Percentiles rank a stretch among this genome's conserved stretches.
phyloP scores from a whole-genome alignment of 2,888 invertebrate genomes.

The Miltochrista miniata region DNA sequence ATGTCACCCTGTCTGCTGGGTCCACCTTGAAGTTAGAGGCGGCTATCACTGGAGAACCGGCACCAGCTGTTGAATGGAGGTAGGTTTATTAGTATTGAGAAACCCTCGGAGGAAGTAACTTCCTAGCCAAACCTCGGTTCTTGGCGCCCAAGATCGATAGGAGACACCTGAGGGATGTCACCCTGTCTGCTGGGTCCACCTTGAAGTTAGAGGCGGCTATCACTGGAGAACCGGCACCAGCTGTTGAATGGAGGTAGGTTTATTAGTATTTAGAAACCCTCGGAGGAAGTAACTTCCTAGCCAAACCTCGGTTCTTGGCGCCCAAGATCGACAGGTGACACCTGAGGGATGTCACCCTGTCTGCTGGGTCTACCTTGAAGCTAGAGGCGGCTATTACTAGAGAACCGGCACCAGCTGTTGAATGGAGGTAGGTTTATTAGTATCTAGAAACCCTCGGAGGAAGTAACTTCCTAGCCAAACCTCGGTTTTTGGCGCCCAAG shows the following conservation, averaged over 20 bases:
- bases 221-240: conserved; percentile 97
- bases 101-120: conserved; percentile 95
- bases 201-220: conserved; percentile 97
- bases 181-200: conserved; percentile 95
- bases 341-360: conserved; percentile 94
- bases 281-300: conserved; percentile 93
- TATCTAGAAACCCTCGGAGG: too few species aligned
- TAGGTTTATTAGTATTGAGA: conserved; percentile 53
- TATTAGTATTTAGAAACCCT: conserved; percentile 86
- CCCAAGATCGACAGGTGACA: conserved; percentile 98
- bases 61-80: conserved; percentile 96
- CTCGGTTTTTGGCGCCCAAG: conserved; percentile 95
- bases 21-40: conserved; percentile 97
- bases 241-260: conserved; percentile 91
- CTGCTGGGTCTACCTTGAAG: conserved; percentile 96
- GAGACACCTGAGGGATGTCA: conserved; percentile 94
- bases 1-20: conserved; percentile 95
- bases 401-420: conserved; percentile 96
- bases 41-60: conserved; percentile 96
- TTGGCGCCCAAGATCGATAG: conserved; percentile 98
- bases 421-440: conserved; percentile 86
- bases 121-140: conserved; percentile 93
- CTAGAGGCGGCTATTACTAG: conserved; percentile 97
- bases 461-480: too few species aligned
- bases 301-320: conserved; percentile 94